A percentile compares a stretch with the other conserved stretches of the same genome.
These are phyloP conservation scores for Samia ricini DNA, from an alignment of 1,140 invertebrate species.

Conservation along the genomic window DNA sequence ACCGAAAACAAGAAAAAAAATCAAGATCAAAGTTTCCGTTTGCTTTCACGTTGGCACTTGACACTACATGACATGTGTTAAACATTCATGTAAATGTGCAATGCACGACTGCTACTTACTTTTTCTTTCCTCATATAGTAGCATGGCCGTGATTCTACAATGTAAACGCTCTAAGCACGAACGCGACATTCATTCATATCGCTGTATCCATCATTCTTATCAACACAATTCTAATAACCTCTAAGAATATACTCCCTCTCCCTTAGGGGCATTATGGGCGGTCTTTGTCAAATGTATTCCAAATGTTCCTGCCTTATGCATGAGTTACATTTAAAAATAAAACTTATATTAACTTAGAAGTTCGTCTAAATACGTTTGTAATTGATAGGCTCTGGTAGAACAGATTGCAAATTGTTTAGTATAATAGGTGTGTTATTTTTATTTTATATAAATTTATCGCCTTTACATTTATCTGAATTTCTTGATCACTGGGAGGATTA, in stretches of 20 bases:
- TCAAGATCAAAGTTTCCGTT: not conserved
- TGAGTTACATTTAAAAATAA: not conserved
- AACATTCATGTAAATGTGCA: constrained; percentile 4
- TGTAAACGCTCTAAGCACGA: not conserved
- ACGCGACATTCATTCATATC: not conserved
- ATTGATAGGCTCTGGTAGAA: not conserved
- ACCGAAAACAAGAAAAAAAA: not conserved
- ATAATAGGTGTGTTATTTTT: too few relatives aligned
- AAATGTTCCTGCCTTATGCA: not conserved
- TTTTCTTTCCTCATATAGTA: not conserved
- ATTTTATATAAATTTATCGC: too few relatives aligned
- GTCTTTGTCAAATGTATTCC: not conserved
- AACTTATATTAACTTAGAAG: not conserved
- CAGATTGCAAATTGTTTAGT: too few relatives aligned
- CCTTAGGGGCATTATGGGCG: not conserved
- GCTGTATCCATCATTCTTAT: not conserved
- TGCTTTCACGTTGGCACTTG: not conserved
- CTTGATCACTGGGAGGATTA: too few relatives aligned
- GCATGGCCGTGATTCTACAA: not conserved
- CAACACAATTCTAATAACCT: not conserved
- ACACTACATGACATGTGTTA: constrained; percentile 5
- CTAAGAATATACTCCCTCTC: not conserved
- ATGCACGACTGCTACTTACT: not conserved
- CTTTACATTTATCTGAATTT: too few relatives aligned
- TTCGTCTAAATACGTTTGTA: not conserved